Evolutionary conservation across 1,140 invertebrate species (phyloP).

Genomic region (Drepana arcuata): DNA sequence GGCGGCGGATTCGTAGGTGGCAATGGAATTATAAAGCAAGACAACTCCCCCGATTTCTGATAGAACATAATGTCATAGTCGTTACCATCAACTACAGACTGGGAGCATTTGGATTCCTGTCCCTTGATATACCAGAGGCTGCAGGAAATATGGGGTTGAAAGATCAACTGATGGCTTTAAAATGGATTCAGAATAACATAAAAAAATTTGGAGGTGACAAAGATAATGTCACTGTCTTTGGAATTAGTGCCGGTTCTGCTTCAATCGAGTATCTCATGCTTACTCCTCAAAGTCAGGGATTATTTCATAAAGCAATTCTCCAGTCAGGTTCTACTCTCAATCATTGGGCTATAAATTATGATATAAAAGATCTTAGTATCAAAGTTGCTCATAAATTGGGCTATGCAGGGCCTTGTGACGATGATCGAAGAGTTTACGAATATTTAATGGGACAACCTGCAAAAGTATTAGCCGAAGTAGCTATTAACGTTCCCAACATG

Average conservation of each 20-base stretch:
- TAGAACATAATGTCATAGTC: slow-evolving; percentile 71
- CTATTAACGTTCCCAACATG: slow-evolving; percentile 10
- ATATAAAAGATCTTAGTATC: slow-evolving; percentile 12
- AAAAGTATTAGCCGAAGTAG: slow-evolving; percentile 4
- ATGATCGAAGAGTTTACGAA: slow-evolving; percentile 16
- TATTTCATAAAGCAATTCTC: slow-evolving; percentile 38
- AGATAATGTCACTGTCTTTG: slow-evolving; percentile 61
- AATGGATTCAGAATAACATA: slow-evolving; percentile 52
- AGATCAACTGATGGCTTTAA: slow-evolving; percentile 53
- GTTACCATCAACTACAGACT: slow-evolving; percentile 75
- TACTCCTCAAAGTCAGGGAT: slow-evolving; percentile 30
- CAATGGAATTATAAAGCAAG: slow-evolving; percentile 43
- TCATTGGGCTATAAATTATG: slow-evolving; percentile 32
- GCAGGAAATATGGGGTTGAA: slow-evolving; percentile 72
- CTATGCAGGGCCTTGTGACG: slow-evolving; percentile 16
- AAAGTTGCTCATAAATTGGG: slow-evolving; percentile 14
- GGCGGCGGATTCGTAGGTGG: slow-evolving; percentile 78
- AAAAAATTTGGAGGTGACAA: slow-evolving; percentile 48
- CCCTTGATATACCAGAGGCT: slow-evolving; percentile 39
- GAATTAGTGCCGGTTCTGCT: slow-evolving; percentile 62
- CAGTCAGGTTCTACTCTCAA: slow-evolving; percentile 34
- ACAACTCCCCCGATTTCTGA: slow-evolving; percentile 55
- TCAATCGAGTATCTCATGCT: slow-evolving; percentile 48
- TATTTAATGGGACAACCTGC: slow-evolving; percentile 15
- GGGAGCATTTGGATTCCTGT: slow-evolving; percentile 68